Evolutionary conservation across 2,888 invertebrate species (phyloP).

Genomic region (Parnassius mnemosyne): DNA sequence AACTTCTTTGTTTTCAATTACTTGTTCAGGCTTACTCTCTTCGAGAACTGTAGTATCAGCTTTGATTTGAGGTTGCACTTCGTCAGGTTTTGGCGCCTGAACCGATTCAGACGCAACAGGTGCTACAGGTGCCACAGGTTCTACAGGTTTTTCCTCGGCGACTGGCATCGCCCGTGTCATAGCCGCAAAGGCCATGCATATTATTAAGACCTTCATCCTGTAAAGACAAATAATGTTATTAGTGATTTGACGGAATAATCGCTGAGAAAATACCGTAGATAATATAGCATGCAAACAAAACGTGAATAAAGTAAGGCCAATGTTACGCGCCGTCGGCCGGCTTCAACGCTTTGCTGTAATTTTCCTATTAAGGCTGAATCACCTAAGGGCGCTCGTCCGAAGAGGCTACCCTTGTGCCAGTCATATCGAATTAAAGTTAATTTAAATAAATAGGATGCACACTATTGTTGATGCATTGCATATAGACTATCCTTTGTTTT

Average conservation of each 20-base stretch:
- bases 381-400: constrained; percentile 65
- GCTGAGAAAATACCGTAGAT: constrained; percentile 43
- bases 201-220: constrained; percentile 84
- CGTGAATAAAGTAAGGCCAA: constrained; percentile 76
- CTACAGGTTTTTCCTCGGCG: constrained; percentile 68
- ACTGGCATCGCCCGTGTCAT: constrained; percentile 82
- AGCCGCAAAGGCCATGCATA: constrained; percentile 80
- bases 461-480: constrained; percentile 53
- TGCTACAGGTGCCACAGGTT: constrained; percentile 45
- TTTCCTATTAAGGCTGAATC: constrained; percentile 72
- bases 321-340: constrained; percentile 68
- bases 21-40: constrained; percentile 37
- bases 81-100: constrained; percentile 45
- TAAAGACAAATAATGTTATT: constrained; percentile 57
- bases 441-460: constrained; percentile 67
- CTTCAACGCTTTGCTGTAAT: constrained; percentile 62
- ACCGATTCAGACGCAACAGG: constrained; percentile 55
- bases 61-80: constrained; percentile 40
- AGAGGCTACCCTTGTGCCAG: constrained; percentile 54
- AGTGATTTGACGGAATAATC: constrained; percentile 53
- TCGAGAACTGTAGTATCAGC: constrained; percentile 37
- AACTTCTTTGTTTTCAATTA: constrained; percentile 38
- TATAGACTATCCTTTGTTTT: constrained; percentile 7
- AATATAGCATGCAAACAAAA: constrained; percentile 60
- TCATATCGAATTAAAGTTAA: constrained; percentile 56